Conservation (phyloP, 2,888 invertebrate species). For the Andrena bicolor region DNA sequence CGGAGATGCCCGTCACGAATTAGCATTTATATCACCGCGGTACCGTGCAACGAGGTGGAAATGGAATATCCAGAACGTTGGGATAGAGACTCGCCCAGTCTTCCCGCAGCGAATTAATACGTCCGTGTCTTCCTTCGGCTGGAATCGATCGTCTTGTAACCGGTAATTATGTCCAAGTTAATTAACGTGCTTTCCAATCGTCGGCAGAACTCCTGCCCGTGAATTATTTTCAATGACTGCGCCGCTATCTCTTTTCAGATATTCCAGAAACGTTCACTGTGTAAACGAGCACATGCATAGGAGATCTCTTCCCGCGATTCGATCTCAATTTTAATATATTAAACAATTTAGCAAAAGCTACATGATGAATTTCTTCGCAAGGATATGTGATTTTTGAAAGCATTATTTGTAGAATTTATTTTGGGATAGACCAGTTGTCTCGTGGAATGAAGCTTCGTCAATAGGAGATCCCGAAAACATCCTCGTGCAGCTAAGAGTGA, state of each 20-base stretch:
- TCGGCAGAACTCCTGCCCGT: background rate
- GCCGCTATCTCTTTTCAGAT: background rate
- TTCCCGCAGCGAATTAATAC: constrained; percentile 69
- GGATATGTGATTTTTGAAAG: background rate
- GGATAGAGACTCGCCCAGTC: constrained; percentile 64
- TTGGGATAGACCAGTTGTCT: constrained; percentile 7
- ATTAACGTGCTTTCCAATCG: constrained; percentile 42
- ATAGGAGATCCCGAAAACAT: constrained; percentile 42
- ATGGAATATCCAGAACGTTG: constrained; percentile 75
- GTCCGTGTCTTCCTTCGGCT: constrained; percentile 32
- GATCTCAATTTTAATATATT: background rate
- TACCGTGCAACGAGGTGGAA: constrained; percentile 72
- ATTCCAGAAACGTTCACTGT: background rate
- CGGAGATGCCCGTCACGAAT: constrained; percentile 76
- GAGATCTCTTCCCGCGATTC: background rate
- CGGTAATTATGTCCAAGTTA: constrained; percentile 38
- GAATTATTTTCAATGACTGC: constrained; percentile 10
- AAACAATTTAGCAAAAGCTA: background rate
- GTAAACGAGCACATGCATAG: background rate
- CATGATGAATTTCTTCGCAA: background rate
- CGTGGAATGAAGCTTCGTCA: constrained; percentile 26
- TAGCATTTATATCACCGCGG: constrained; percentile 79
- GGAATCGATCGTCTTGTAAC: constrained; percentile 49
- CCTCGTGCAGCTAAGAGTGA: constrained; percentile 64
- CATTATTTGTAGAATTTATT: background rate